Evolutionary conservation across 2,113 vertebrate genomes (phyloP), one percentile per base, ranked within the genome.

Genomic region (Sus scrofa): DNA sequence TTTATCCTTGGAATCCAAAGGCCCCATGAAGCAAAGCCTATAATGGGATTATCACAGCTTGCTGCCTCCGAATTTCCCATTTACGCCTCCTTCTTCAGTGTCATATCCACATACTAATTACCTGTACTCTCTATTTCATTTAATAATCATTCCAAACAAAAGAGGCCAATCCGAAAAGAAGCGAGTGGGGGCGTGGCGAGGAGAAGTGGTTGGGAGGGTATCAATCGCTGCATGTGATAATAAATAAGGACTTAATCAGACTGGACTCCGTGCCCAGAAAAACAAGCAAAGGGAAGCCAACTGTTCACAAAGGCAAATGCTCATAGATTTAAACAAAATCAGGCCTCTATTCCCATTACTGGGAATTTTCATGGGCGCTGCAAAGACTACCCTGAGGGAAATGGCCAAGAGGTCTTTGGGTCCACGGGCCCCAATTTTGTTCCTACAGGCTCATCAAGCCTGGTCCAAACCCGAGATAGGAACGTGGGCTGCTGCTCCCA

Each of bases 21-120:
- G 86, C 54, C 86, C 91, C 83, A 62, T 44, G 86, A 96, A 96
- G 95, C 88, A 95, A 82, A 92, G 81, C 75, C 93, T 95, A 26
- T 95, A 89, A 96, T 92, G 63, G 93, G 87, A 97, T 95, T 93
- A 97, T 90, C 95, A 95, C 93, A 96, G 92, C 62, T 83, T 96
- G 79, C 86, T 39, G 52, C 67, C 91, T 95, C 93, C 74, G 58
- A 87, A 75, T 93, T 92, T 89, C 56, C 37, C 86, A 85, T 78
- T 86, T 81, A 78, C 1, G 2, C 54, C 78, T 96, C 67, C 91
- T 97, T 63, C 63, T 60, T 83, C 75, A 32, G 58, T 93, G 74
- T 92, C 95, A 82, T n/a, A 95, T 16, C 67, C 86, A 93, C 88
- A 93, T 78, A 74, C 93, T 96, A 97, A 96, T 97, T 94, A 96